A percentile compares a stretch with the other conserved stretches of the same genome.
Conservation (phyloP, 2,888 invertebrate species). For the Liopterus haemorrhoidalis region DNA sequence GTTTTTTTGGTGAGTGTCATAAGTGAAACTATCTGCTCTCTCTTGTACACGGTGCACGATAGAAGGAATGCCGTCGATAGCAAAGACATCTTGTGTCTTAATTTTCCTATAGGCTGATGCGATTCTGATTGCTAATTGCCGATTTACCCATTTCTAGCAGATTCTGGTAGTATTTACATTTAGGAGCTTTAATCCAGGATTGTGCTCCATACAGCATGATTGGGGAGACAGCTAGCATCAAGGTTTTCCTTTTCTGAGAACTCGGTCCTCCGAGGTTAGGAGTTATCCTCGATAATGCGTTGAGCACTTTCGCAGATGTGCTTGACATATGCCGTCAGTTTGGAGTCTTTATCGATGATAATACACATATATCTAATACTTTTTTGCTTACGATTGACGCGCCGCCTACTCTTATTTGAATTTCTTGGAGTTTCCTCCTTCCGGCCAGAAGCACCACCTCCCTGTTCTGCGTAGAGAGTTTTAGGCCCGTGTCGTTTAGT, state of each 20-base stretch:
- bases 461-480: neutral
- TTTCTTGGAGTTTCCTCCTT: neutral
- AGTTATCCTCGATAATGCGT: neutral
- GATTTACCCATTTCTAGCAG: too few species aligned
- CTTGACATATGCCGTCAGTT: neutral
- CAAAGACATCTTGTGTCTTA: too few species aligned
- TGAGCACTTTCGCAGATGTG: neutral
- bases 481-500: neutral
- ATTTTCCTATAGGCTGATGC: too few species aligned
- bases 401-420: neutral
- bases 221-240: neutral
- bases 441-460: neutral
- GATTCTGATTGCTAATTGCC: too few species aligned
- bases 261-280: neutral
- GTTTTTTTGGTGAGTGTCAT: too few species aligned
- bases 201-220: slow-evolving; percentile 1
- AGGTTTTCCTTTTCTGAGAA: neutral
- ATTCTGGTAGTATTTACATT: too few species aligned
- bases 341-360: neutral
- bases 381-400: neutral
- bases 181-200: neutral
- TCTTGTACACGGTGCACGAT: too few species aligned
- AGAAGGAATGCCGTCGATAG: too few species aligned
- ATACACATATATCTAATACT: neutral
- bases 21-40: too few species aligned